Percentiles rank a stretch among this genome's conserved stretches.
Evolutionary conservation across 2,797 vertebrate species (phyloP).

Genomic region (Rhinogobio ventralis): DNA sequence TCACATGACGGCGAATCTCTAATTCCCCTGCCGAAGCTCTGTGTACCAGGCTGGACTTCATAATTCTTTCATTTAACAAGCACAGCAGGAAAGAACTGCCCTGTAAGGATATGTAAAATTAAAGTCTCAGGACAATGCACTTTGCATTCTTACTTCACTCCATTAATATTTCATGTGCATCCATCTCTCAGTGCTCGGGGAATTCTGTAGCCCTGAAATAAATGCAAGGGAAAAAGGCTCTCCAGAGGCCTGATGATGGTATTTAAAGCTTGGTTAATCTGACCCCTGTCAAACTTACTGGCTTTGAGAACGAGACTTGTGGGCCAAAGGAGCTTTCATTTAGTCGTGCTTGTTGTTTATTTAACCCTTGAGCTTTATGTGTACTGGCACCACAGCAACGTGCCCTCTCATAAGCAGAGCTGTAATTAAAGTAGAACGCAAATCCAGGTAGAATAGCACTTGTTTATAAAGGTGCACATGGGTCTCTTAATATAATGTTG

Average conservation of each 20-base stretch:
- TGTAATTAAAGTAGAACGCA: slow-evolving; percentile 47
- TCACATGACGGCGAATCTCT: slow-evolving; percentile 37
- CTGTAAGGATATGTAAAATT: slow-evolving; percentile 66
- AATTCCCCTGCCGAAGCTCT: slow-evolving; percentile 35
- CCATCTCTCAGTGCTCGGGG: slow-evolving; percentile 66
- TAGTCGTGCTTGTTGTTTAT: slow-evolving; percentile 45
- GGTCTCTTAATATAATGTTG: slow-evolving; percentile 42
- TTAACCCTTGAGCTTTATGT: slow-evolving; percentile 42
- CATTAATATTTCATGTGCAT: slow-evolving; percentile 74
- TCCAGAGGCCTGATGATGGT: slow-evolving; percentile 59
- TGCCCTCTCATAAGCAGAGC: slow-evolving; percentile 27
- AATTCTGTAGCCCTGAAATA: slow-evolving; percentile 69
- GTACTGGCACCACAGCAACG: background rate
- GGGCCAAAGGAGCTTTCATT: slow-evolving; percentile 61
- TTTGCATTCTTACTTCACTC: slow-evolving; percentile 62
- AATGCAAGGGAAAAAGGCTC: slow-evolving; percentile 66
- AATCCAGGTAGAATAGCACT: slow-evolving; percentile 33
- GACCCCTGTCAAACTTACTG: slow-evolving; percentile 67
- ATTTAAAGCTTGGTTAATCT: slow-evolving; percentile 75
- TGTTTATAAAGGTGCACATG: slow-evolving; percentile 34
- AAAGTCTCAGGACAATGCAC: slow-evolving; percentile 67
- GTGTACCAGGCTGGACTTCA: slow-evolving; percentile 49
- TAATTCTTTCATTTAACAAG: slow-evolving; percentile 53
- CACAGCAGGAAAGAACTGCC: slow-evolving; percentile 58
- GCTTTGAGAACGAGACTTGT: slow-evolving; percentile 60